Conservation (phyloP, 2,797 vertebrate genomes). For the Sphenopsis melanotis region DNA sequence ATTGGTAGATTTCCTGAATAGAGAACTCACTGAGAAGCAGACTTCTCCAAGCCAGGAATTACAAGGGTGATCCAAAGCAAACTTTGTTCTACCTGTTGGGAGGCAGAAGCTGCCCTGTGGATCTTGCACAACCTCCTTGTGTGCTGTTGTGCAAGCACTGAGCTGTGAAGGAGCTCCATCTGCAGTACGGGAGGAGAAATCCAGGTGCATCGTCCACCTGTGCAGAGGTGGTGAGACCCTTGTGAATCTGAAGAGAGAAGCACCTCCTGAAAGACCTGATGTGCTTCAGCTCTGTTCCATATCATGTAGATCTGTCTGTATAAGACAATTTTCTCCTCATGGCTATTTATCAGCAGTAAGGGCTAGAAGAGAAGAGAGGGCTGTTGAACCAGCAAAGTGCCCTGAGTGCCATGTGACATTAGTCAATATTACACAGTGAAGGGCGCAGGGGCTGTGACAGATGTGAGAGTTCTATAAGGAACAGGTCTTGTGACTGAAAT, state of each 20-base stretch:
- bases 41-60: not conserved
- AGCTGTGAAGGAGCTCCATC: not conserved
- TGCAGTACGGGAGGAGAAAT: not conserved
- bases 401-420: not conserved
- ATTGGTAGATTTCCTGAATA: not conserved
- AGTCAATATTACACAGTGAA: not conserved
- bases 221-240: not conserved
- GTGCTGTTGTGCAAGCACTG: not conserved
- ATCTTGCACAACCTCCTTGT: not conserved
- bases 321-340: not conserved
- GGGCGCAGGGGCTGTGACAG: not conserved
- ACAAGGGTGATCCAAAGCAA: not conserved
- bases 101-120: not conserved
- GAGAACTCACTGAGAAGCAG: not conserved
- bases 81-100: not conserved
- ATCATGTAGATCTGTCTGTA: not conserved
- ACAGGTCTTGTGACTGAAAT: not conserved
- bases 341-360: not conserved
- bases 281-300: not conserved
- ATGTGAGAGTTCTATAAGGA: not conserved
- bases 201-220: rapidly evolving
- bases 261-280: not conserved
- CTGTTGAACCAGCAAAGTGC: not conserved
- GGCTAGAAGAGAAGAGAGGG: not conserved
- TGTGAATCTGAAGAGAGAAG: not conserved